Evolutionary conservation across 1,140 invertebrate species (phyloP).

Genomic region (Temnothorax longispinosus): DNA sequence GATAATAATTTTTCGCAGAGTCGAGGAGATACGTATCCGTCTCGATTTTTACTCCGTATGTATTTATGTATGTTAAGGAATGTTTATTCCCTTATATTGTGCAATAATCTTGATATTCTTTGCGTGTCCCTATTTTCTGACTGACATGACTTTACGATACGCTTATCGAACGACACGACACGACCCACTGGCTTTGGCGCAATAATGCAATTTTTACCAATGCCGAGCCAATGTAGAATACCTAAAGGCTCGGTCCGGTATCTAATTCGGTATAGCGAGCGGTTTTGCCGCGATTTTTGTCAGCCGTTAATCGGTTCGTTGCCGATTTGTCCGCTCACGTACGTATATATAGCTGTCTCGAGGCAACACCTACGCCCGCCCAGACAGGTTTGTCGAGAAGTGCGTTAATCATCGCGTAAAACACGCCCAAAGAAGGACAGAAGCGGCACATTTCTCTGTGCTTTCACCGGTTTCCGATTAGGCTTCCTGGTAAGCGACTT

Average conservation of each 20-base stretch:
- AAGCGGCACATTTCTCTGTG: not conserved
- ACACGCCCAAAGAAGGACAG: not conserved
- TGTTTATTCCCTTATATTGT: not conserved
- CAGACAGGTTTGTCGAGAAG: not conserved
- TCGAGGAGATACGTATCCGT: not conserved
- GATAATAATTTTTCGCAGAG: not conserved
- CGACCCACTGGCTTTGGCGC: conserved; percentile 4
- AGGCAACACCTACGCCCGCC: not conserved
- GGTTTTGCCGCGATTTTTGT: conserved; percentile 22
- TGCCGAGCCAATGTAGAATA: not conserved
- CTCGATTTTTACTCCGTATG: not conserved
- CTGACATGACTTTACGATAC: not conserved
- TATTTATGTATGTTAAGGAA: not conserved
- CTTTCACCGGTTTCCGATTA: conserved; percentile 29
- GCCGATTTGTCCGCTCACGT: not conserved
- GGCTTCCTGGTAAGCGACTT: not conserved
- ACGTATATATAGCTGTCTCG: not conserved
- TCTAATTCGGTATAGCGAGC: conserved; percentile 11
- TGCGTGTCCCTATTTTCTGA: not conserved
- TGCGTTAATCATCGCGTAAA: conserved; percentile 28
- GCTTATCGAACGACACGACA: conserved; percentile 28
- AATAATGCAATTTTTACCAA: conserved; percentile 28
- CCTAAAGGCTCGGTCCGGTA: not conserved
- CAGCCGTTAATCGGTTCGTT: conserved; percentile 27
- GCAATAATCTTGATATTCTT: not conserved